Conservation (phyloP, 1,140 invertebrate genomes). For the Drosophila pachea region DNA sequence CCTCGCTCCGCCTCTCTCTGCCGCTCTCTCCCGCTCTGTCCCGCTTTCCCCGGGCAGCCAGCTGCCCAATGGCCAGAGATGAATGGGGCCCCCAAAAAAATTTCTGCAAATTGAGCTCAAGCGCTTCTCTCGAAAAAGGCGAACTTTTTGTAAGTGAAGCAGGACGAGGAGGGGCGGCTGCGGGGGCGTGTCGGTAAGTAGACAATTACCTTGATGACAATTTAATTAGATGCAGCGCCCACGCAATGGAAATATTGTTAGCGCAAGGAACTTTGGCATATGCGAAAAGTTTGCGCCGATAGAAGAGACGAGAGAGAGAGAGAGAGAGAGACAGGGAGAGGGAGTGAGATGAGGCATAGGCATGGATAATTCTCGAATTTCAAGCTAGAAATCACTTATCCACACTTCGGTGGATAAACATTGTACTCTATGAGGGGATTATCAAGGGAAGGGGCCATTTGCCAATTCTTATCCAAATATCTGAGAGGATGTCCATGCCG, state of each 20-base stretch:
- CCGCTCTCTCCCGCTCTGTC: neutral
- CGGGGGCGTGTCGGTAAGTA: neutral
- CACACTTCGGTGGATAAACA: no score
- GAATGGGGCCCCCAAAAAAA: constrained; percentile 7
- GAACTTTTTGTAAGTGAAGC: neutral
- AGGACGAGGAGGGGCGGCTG: no score
- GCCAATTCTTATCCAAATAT: no score
- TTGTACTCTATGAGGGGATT: no score
- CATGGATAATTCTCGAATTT: no score
- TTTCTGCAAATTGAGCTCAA: constrained; percentile 5
- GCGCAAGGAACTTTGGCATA: neutral
- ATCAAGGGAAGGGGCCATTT: no score
- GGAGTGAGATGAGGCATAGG: no score
- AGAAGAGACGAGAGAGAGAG: neutral
- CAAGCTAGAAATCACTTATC: no score
- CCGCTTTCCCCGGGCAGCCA: neutral
- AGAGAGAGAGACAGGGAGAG: no score
- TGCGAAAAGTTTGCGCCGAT: neutral
- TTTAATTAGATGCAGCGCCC: constrained; percentile 2
- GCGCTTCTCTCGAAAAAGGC: neutral
- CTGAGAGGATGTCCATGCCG: no score
- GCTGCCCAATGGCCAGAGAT: constrained; percentile 15
- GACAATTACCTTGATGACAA: constrained; percentile 12
- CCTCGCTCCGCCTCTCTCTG: neutral
- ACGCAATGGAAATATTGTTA: neutral